Evolutionary conservation across 2,888 invertebrate species (phyloP), one percentile per base, ranked within the genome.

Genomic region (Drosophila nr. perissopoda): DNA sequence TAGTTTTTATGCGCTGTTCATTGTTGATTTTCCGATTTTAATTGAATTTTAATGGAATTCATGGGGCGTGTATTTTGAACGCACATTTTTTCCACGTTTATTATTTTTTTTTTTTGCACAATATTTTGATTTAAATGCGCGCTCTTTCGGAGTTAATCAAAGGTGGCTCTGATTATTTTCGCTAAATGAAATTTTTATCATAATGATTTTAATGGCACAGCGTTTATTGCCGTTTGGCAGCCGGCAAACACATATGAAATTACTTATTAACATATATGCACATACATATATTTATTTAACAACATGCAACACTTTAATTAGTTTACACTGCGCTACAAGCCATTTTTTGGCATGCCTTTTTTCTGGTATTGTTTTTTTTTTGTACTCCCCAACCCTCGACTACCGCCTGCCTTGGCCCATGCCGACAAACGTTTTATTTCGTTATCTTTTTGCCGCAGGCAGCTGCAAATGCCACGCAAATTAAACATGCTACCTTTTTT

Each of bases 401-500:
- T 25, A 11, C 51, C 48, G n/a, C 42, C 49, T 31, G 16, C n/a
- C 16, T 27, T 25, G 49, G 40, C 25, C 51, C 58, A 60, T 46
- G 73, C 83, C 86, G 86, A 89, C 86, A 89, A 90, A 85, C 85
- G 83, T 85, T 90, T 90, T 86, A 88, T 89, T 91, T 91, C 90
- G 92, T 91, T 91, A 91, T 91, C 92, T 92, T 91, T 91, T 91
- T 91, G 91, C 91, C 91, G 84, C 91, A 91, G 91, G 91, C 91
- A 89, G 89, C 90, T 91, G 91, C 89, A 91, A 91, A 91, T 91
- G 88, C 89, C 88, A 91, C 91, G 91, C 89, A 91, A 92, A 92
- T 92, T 91, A 91, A 91, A 91, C 91, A 88, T 85, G 84, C 91
- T 90, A 83, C 85, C 86, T 89, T 91, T 85, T 81, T 64, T 64